phyloP scores from a whole-genome alignment of 2,797 vertebrate genomes.

The Coilia nasus region DNA sequence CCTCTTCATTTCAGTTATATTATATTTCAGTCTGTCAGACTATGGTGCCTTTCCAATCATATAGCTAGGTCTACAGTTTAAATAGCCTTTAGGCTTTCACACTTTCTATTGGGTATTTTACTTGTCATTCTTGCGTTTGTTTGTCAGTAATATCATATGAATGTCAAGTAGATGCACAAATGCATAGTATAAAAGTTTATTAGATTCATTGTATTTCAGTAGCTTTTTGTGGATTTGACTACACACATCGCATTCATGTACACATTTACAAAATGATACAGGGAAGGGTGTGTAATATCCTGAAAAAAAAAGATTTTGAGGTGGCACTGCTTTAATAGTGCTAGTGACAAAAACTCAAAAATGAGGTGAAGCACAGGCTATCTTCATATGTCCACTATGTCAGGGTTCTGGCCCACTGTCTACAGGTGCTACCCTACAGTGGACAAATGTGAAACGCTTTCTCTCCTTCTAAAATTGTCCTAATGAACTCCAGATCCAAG shows the following conservation, averaged over 20 bases:
- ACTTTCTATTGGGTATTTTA: not conserved
- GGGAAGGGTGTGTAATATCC: conserved; percentile 9
- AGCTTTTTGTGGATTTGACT: conserved; percentile 31
- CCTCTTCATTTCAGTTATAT: no score
- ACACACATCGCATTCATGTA: conserved; percentile 35
- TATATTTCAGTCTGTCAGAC: no score
- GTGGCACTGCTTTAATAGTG: conserved; percentile 4
- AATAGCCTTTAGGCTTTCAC: not conserved
- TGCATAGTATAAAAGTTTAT: conserved; percentile 45
- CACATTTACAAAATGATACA: conserved; percentile 28
- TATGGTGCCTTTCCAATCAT: no score
- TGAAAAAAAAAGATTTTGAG: not conserved
- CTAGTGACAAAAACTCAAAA: not conserved
- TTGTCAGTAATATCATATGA: not conserved
- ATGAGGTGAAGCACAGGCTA: not conserved
- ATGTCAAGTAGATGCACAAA: not conserved
- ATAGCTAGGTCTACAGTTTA: no score
- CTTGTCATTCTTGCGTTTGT: not conserved
- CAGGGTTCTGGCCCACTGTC: not conserved
- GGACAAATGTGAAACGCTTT: not conserved
- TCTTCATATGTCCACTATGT: not conserved
- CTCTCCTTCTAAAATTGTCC: not conserved
- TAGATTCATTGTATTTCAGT: conserved; percentile 35
- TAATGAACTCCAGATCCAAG: not conserved
- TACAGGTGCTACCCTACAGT: not conserved